Evolutionary conservation across 2,888 invertebrate species (phyloP).

Genomic region (Drosophila lutescens): DNA sequence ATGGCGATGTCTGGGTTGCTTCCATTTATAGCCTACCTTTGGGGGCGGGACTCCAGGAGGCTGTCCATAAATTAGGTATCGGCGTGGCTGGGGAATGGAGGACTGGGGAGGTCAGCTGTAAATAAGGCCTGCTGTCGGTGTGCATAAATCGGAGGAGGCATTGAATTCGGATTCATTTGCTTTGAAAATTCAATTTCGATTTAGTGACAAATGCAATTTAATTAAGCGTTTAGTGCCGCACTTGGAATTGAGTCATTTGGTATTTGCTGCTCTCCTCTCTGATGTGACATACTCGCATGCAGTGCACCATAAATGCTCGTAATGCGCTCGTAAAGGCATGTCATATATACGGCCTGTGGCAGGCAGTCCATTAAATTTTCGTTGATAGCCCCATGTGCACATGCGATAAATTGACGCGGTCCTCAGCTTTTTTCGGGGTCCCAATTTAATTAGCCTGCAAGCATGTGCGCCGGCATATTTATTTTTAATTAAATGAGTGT

Average conservation of each 20-base stretch:
- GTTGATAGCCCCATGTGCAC: conserved; percentile 60
- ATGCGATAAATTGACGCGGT: conserved; percentile 18
- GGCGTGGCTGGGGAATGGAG: conserved; percentile 4
- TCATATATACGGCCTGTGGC: conserved; percentile 37
- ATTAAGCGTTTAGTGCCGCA: conserved; percentile 59
- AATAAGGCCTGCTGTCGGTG: conserved; percentile 41
- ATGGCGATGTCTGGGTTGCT: conserved; percentile 41
- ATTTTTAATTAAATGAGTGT: conserved; percentile 40
- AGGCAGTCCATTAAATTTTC: conserved; percentile 69
- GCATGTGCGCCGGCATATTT: conserved; percentile 11
- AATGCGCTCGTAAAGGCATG: conserved; percentile 61
- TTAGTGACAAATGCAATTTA: conserved; percentile 57
- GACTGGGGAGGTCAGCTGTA: conserved; percentile 28
- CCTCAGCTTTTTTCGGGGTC: conserved; percentile 11
- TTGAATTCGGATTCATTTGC: conserved; percentile 28
- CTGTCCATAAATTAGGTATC: conserved; percentile 54
- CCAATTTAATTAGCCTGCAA: conserved; percentile 60
- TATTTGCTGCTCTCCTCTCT: conserved; percentile 6
- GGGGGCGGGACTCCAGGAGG: conserved; percentile 6
- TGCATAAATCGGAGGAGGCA: conserved; percentile 36
- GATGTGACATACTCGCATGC: conserved; percentile 46
- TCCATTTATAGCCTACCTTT: conserved; percentile 49
- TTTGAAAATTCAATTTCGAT: conserved; percentile 50
- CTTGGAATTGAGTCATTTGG: conserved; percentile 32
- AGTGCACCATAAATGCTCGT: conserved; percentile 41